These are phyloP conservation scores for Lomographa bimaculata DNA, from an alignment of 2,888 invertebrate species.

Conservation along the genomic window DNA sequence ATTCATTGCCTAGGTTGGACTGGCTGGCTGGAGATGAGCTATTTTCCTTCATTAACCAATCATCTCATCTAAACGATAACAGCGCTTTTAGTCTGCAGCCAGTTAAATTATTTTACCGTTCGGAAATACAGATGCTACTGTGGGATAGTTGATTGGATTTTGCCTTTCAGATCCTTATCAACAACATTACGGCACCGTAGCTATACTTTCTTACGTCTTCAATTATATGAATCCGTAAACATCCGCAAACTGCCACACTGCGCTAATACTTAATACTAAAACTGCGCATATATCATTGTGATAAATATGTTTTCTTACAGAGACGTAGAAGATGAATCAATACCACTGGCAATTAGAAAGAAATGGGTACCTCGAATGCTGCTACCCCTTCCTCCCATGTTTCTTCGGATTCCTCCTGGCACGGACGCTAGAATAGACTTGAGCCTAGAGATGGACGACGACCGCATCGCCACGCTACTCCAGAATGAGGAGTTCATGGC, in stretches of 20 bases:
- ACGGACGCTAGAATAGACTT: slow-evolving; percentile 77
- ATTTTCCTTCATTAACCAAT: slow-evolving; percentile 15
- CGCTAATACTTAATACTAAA: too few species aligned
- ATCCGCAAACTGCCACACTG: too few species aligned
- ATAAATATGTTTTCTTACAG: slow-evolving; percentile 51
- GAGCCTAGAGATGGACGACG: slow-evolving; percentile 90
- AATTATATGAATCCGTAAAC: too few species aligned
- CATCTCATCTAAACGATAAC: too few species aligned
- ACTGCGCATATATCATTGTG: too few species aligned
- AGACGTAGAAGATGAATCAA: slow-evolving; percentile 67
- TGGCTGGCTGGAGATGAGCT: slow-evolving; percentile 7
- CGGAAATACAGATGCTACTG: too few species aligned
- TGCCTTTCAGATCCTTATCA: too few species aligned
- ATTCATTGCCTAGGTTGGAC: slow-evolving; percentile 23
- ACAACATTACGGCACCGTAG: too few species aligned
- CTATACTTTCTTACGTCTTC: too few species aligned
- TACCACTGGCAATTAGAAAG: slow-evolving; percentile 70
- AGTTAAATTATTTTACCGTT: too few species aligned
- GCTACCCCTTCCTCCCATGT: slow-evolving; percentile 90
- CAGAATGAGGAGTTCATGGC: slow-evolving; percentile 96
- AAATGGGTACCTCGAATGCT: slow-evolving; percentile 92
- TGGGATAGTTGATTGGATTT: too few species aligned
- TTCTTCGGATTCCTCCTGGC: slow-evolving; percentile 86
- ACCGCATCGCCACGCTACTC: slow-evolving; percentile 92
- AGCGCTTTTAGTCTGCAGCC: too few species aligned